Evolutionary conservation across 2,888 invertebrate species (phyloP).

Genomic region (Drosophila gaucha): DNA sequence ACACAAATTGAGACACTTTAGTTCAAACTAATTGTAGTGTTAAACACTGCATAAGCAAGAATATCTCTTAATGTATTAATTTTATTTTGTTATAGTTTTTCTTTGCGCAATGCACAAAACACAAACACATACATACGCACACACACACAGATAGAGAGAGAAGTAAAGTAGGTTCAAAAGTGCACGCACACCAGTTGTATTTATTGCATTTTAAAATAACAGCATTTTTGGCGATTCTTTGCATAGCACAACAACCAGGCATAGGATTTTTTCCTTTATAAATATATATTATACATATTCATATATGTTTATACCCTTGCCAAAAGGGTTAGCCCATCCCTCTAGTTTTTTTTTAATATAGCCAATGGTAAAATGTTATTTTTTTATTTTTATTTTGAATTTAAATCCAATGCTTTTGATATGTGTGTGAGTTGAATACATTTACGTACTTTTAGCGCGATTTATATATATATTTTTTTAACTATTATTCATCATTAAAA

Average conservation of each 20-base stretch:
- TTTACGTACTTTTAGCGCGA: slow-evolving; percentile 52
- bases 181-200: slow-evolving; percentile 63
- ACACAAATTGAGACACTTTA: slow-evolving; percentile 71
- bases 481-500: slow-evolving; percentile 58
- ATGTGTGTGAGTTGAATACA: slow-evolving; percentile 51
- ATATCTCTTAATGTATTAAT: slow-evolving; percentile 75
- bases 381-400: slow-evolving; percentile 54
- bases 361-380: slow-evolving; percentile 58
- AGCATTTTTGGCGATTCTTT: slow-evolving; percentile 61
- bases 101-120: slow-evolving; percentile 42
- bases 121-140: slow-evolving; percentile 19
- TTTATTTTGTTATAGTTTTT: slow-evolving; percentile 71
- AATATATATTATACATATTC: slow-evolving; percentile 20
- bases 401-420: slow-evolving; percentile 37
- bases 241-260: slow-evolving; percentile 47
- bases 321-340: too few species aligned
- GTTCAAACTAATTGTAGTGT: slow-evolving; percentile 75
- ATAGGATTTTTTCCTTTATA: slow-evolving; percentile 19
- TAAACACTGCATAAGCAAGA: slow-evolving; percentile 74
- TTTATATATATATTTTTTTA: slow-evolving; percentile 44
- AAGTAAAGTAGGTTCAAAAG: slow-evolving; percentile 52
- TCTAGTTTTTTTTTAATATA: slow-evolving; percentile 36
- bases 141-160: slow-evolving; percentile 28
- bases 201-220: slow-evolving; percentile 66
- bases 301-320: too few species aligned